These are phyloP conservation scores for Lepidotrigona ventralis DNA, from an alignment of 1,140 invertebrate species.

Conservation along the genomic window DNA sequence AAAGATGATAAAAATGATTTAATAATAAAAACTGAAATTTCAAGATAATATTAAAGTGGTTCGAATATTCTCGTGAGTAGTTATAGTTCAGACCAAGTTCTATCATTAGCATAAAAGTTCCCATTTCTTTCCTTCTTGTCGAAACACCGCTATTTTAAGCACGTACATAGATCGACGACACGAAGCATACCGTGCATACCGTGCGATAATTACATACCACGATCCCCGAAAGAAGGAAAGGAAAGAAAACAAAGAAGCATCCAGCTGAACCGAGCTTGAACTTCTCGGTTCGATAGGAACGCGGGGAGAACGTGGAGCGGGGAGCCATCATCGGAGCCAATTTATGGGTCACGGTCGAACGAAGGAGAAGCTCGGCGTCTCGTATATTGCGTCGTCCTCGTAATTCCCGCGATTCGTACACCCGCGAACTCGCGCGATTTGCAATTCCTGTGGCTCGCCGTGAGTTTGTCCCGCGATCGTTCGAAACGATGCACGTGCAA, in stretches of 20 bases:
- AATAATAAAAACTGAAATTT: too few relatives aligned
- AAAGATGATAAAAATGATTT: too few relatives aligned
- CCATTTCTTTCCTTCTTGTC: background rate
- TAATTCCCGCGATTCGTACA: slow-evolving; percentile 48
- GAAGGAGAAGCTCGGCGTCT: slow-evolving; percentile 30
- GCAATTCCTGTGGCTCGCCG: background rate
- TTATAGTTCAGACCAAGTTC: too few relatives aligned
- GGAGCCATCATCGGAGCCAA: background rate
- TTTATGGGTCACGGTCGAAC: slow-evolving; percentile 48
- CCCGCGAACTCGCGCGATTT: slow-evolving; percentile 3
- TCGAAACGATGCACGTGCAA: slow-evolving; percentile 18
- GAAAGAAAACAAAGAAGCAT: background rate
- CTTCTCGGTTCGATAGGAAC: background rate
- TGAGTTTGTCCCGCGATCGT: slow-evolving; percentile 34
- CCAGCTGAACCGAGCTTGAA: background rate
- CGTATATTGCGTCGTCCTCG: slow-evolving; percentile 40
- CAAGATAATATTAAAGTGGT: too few relatives aligned
- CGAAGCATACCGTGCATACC: background rate
- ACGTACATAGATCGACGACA: background rate
- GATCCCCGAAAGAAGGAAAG: background rate
- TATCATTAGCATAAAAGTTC: background rate
- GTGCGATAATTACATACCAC: background rate
- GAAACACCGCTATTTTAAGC: background rate
- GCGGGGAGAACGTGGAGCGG: background rate
- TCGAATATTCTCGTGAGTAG: too few relatives aligned